Percentiles rank a stretch among this genome's conserved stretches.
Conservation (phyloP, 2,888 invertebrate species). For the Cordilura impudica region DNA sequence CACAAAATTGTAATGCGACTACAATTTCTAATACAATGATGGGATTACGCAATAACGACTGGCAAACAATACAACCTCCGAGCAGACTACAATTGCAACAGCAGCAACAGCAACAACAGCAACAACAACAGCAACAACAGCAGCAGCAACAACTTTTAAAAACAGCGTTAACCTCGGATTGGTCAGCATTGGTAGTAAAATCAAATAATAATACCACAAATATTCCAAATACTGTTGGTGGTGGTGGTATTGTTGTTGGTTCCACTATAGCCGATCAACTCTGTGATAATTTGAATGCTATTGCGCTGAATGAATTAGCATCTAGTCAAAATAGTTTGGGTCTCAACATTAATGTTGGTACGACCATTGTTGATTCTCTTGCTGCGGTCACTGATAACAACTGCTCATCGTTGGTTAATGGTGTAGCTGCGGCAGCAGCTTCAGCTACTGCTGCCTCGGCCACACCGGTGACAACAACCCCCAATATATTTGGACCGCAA, state of each 20-base stretch:
- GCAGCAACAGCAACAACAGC: slow-evolving; percentile 61
- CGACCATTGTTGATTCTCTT: slow-evolving; percentile 56
- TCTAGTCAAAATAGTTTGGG: slow-evolving; percentile 78
- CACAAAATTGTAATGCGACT: slow-evolving; percentile 50
- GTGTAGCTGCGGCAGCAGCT: slow-evolving; percentile 72
- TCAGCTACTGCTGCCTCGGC: slow-evolving; percentile 65
- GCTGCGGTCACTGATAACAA: slow-evolving; percentile 30
- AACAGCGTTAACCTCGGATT: slow-evolving; percentile 64
- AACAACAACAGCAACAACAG: slow-evolving; percentile 47
- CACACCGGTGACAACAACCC: slow-evolving; percentile 63
- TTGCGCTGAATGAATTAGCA: slow-evolving; percentile 77
- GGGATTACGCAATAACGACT: slow-evolving; percentile 71
- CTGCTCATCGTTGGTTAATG: slow-evolving; percentile 69
- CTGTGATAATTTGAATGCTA: slow-evolving; percentile 78
- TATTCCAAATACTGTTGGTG: slow-evolving; percentile 22
- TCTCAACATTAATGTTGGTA: slow-evolving; percentile 66
- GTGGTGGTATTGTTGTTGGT: slow-evolving; percentile 55
- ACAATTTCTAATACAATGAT: slow-evolving; percentile 46
- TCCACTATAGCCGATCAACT: slow-evolving; percentile 74
- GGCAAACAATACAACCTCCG: slow-evolving; percentile 78
- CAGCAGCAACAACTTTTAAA: slow-evolving; percentile 45
- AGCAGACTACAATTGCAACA: slow-evolving; percentile 68
- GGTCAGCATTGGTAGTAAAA: slow-evolving; percentile 65
- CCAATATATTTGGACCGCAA: slow-evolving; percentile 62
- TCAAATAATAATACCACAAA: slow-evolving; percentile 56